Percentiles rank a stretch among this genome's conserved stretches.
phyloP scores from a whole-genome alignment of 1,140 invertebrate genomes.

The Ephestia elutella region DNA sequence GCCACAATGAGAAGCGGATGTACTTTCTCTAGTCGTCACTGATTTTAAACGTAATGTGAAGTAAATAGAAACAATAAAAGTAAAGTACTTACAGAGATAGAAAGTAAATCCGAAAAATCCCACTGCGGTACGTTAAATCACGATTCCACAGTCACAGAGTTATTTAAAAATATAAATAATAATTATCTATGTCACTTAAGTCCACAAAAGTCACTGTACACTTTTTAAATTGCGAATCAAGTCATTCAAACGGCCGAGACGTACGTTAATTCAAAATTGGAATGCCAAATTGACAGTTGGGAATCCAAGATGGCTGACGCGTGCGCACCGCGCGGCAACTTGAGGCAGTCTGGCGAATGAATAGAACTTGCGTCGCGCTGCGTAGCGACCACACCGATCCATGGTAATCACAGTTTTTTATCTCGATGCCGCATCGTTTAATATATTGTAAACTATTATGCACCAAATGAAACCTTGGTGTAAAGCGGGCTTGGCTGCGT shows the following conservation, averaged over 20 bases:
- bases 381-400: constrained; percentile 32
- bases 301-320: constrained; percentile 45
- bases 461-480: constrained; percentile 9
- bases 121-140: constrained; percentile 48
- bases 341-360: constrained; percentile 37
- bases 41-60: constrained; percentile 37
- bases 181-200: constrained; percentile 27
- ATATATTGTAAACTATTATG: constrained; percentile 20
- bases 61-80: constrained; percentile 63
- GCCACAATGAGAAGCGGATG: constrained; percentile 12
- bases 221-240: constrained; percentile 17
- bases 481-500: background rate
- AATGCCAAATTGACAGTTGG: constrained; percentile 36
- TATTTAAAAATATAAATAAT: constrained; percentile 27
- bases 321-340: constrained; percentile 54
- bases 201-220: constrained; percentile 11
- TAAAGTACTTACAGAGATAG: constrained; percentile 65
- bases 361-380: constrained; percentile 13
- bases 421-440: constrained; percentile 26
- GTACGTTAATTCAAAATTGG: constrained; percentile 49
- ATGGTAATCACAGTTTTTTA: constrained; percentile 38
- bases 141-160: constrained; percentile 51
- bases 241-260: constrained; percentile 26
- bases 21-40: constrained; percentile 47
- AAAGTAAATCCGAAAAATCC: constrained; percentile 69